Percentiles rank a stretch among this genome's conserved stretches.
phyloP scores from a whole-genome alignment of 2,888 invertebrate genomes.

The Hemithea aestivaria region DNA sequence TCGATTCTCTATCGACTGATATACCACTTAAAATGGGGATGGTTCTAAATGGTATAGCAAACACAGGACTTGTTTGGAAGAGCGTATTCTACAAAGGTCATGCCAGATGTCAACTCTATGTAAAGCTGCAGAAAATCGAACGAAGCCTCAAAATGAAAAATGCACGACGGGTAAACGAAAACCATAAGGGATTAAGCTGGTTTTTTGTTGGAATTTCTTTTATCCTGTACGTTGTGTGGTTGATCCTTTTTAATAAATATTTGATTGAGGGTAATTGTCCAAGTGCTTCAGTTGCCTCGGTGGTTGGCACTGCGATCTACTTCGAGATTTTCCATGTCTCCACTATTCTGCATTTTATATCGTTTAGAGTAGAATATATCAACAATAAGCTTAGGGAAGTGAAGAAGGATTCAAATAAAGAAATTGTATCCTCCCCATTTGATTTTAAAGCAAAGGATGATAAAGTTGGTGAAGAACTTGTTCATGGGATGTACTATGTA shows the following conservation, averaged over 20 bases:
- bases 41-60: constrained; percentile 31
- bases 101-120: constrained; percentile 42
- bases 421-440: constrained; percentile 6
- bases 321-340: constrained; percentile 37
- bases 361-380: constrained; percentile 36
- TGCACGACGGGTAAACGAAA: constrained; percentile 31
- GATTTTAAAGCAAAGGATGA: not conserved
- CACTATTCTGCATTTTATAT: constrained; percentile 36
- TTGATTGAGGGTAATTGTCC: constrained; percentile 32
- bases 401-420: constrained; percentile 4
- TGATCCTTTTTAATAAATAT: constrained; percentile 29
- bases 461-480: constrained; percentile 25
- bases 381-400: constrained; percentile 35
- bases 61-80: constrained; percentile 31
- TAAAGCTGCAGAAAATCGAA: constrained; percentile 56
- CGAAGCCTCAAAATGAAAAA: constrained; percentile 37
- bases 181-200: constrained; percentile 21
- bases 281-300: constrained; percentile 25
- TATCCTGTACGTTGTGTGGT: constrained; percentile 20
- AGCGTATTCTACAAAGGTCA: constrained; percentile 32
- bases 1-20: constrained; percentile 29
- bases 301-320: constrained; percentile 30
- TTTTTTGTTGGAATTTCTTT: constrained; percentile 9
- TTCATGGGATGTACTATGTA: constrained; percentile 35
- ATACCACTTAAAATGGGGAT: constrained; percentile 37